phyloP scores from a whole-genome alignment of 2,888 invertebrate species.

The Dendrolimus houi region DNA sequence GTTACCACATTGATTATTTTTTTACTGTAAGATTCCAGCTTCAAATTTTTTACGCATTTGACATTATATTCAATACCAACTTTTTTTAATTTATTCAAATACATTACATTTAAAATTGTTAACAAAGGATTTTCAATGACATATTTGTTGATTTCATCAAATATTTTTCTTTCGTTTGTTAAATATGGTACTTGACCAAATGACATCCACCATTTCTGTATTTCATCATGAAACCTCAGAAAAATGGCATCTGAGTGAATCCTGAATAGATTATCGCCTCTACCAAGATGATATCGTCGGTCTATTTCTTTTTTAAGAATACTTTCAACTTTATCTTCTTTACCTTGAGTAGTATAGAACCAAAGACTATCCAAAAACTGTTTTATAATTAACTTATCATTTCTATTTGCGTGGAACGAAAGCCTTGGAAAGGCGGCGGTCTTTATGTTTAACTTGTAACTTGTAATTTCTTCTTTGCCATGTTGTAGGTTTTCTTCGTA shows the following conservation, averaged over 20 bases:
- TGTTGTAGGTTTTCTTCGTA: not conserved
- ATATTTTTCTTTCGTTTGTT: conserved; percentile 21
- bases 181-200: conserved; percentile 21
- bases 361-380: conserved; percentile 29
- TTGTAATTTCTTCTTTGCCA: conserved; percentile 10
- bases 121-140: conserved; percentile 29
- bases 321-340: conserved; percentile 25
- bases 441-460: conserved; percentile 21
- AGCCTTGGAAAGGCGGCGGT: conserved; percentile 25
- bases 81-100: conserved; percentile 23
- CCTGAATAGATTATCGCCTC: conserved; percentile 19
- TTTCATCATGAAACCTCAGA: conserved; percentile 31
- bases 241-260: conserved; percentile 34
- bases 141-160: conserved; percentile 26
- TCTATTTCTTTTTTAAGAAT: conserved; percentile 27
- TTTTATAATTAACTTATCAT: conserved; percentile 21
- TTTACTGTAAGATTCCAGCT: conserved; percentile 10
- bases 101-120: conserved; percentile 27
- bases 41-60: conserved; percentile 14
- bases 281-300: conserved; percentile 19
- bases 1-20: conserved; percentile 21
- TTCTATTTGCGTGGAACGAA: conserved; percentile 20
- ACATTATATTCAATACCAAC: conserved; percentile 19
- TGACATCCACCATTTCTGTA: conserved; percentile 38
- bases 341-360: conserved; percentile 34